Base-by-base conservation (phyloP, 1,140 invertebrate species). In the Metaphire vulgaris region DNA sequence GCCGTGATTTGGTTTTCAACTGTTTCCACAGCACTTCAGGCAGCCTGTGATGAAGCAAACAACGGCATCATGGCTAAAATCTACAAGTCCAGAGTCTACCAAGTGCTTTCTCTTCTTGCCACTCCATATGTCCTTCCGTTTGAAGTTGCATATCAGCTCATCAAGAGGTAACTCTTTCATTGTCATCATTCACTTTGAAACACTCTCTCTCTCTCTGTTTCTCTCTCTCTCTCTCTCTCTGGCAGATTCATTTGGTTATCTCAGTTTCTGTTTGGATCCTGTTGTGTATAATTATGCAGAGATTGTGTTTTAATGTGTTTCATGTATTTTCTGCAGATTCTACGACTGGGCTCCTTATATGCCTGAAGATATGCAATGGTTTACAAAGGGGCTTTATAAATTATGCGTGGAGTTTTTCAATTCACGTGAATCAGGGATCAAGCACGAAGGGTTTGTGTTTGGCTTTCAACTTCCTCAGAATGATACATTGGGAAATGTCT, bases 21-120 rank as follows among this genome's bases (percentile, higher is more conserved):
- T n/a, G n/a, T n/a, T n/a, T n/a, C n/a, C n/a, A n/a, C 83, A 96
- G 92, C 94, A 81, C 93, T 97, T 83, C 93, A 96, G 89, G 92
- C 94, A 82, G 94, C 94, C 0, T 95, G 95, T 79, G 92, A 95
- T 81, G 90, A 92, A 0, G 93, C 93, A 0, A 96, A 97, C 83
- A 93, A 92, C 83, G 93, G 93, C 21, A 83, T 97, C 33, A 88
- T 94, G 33, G 96, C 94, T 85, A 95, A 93, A 92, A 85, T 97
- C 30, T 93, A 94, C 83, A 91, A 92, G 80, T 91, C 93, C 80
- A 88, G 89, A 78, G 91, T 92, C 33, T 90, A 96, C 84, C 91
- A 92, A 79, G 84, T 94, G 41, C 84, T 95, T 0, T 92, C 92
- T 0, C 84, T 94, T 1, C 86, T 96, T 16, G 91, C 91, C 73